These are phyloP conservation scores for Ascidia mentula DNA, from an alignment of 23 tunicate genomes.

Conservation along the genomic window DNA sequence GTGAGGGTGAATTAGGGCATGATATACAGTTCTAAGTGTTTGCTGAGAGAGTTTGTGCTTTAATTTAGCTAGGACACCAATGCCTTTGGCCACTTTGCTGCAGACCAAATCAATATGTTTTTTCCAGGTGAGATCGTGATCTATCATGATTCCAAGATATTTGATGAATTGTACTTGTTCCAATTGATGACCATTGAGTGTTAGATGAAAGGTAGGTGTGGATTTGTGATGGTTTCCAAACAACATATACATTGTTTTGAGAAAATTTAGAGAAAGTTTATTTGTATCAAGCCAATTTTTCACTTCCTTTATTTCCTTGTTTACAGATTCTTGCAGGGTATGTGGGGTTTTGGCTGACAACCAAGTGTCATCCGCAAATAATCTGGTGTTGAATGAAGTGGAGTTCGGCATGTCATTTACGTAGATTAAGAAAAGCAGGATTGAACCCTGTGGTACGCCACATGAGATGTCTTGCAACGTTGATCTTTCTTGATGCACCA, in stretches of 20 bases:
- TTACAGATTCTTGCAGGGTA: neutral
- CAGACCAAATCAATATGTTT: neutral
- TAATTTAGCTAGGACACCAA: neutral
- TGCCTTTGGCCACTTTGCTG: neutral
- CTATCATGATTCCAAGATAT: conserved; percentile 12
- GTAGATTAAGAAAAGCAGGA: conserved; percentile 1
- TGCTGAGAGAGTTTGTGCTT: neutral
- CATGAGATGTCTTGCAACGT: neutral
- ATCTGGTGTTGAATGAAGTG: neutral
- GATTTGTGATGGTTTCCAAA: neutral
- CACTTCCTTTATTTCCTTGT: too few relatives aligned
- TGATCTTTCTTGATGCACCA: neutral
- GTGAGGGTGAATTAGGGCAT: neutral
- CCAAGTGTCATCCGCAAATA: conserved; percentile 11
- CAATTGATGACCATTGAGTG: neutral
- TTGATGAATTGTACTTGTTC: neutral
- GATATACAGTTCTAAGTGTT: neutral
- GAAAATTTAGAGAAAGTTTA: neutral
- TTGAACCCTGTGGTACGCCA: conserved; percentile 9
- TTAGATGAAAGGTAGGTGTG: neutral
- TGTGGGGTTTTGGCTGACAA: neutral
- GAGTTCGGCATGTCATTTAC: neutral
- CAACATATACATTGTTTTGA: conserved; percentile 7
- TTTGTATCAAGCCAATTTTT: neutral
- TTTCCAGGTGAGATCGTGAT: neutral